These are phyloP conservation scores for Agrochola lota DNA, from an alignment of 2,888 invertebrate species.

Conservation along the genomic window DNA sequence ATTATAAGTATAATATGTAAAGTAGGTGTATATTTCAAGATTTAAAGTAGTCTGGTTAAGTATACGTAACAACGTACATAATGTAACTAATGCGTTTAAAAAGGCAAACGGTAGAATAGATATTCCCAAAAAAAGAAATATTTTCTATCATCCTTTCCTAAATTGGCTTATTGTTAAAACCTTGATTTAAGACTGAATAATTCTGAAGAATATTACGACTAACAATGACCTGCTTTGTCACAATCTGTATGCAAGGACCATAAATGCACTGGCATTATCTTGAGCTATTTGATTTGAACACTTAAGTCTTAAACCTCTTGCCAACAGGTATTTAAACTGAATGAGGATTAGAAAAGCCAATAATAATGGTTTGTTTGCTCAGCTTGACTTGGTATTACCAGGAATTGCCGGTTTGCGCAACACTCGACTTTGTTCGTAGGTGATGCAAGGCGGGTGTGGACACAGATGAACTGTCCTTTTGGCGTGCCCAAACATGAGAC, in stretches of 20 bases:
- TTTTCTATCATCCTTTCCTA: neutral
- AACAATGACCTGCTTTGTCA: slow-evolving; percentile 17
- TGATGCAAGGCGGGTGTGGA: slow-evolving; percentile 82
- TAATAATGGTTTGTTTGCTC: slow-evolving; percentile 77
- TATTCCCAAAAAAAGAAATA: too few relatives aligned
- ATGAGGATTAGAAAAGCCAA: slow-evolving; percentile 72
- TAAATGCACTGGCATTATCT: slow-evolving; percentile 31
- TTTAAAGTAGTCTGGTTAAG: neutral
- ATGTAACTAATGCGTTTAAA: neutral
- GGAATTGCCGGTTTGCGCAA: slow-evolving; percentile 82
- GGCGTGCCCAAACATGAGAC: slow-evolving; percentile 64
- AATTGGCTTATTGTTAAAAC: slow-evolving; percentile 13
- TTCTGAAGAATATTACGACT: slow-evolving; percentile 3
- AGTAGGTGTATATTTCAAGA: neutral
- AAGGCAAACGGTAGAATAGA: neutral
- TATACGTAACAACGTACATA: neutral
- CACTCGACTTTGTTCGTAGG: slow-evolving; percentile 68
- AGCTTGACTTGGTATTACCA: slow-evolving; percentile 77
- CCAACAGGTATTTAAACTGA: slow-evolving; percentile 56
- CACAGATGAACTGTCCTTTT: slow-evolving; percentile 79
- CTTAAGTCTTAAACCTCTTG: slow-evolving; percentile 34
- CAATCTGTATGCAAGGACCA: slow-evolving; percentile 13
- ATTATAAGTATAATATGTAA: neutral
- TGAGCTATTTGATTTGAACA: slow-evolving; percentile 49
- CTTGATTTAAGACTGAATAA: slow-evolving; percentile 14